Base-by-base conservation (phyloP, 2,888 invertebrate genomes). In the Eulithis prunata region DNA sequence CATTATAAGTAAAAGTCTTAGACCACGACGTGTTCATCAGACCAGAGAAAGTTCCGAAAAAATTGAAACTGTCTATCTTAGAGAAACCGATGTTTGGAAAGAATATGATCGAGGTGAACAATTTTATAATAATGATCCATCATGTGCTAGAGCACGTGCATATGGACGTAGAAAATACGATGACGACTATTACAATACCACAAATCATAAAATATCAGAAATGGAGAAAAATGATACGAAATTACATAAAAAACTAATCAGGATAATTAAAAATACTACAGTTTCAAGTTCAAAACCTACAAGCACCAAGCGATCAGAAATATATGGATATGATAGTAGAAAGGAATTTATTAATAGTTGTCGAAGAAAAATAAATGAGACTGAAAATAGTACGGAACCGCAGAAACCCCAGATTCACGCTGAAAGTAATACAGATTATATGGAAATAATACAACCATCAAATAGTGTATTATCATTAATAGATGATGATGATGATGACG, bases 201-300 rank as follows among this genome's bases (percentile, higher is more conserved):
- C 84, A 14, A 82, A 90, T 74, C 53, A 70, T 52, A 90, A 86
- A 80, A 89, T 92, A 62, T 64, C 67, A 32, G 75, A 85, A 70
- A 81, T 91, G 86, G 92, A 92, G 71, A 73, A 78, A 75, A 84
- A 91, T 75, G 92, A 92, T 69, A 57, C 46, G 41, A 76, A 69
- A 28, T 76, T 92, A 64, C 82, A 78, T 4, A 79, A 80, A n/a
- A 87, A 77, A 75, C 76, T 91, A 68, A 47, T 72, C 8, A 68
- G 41, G 54, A 7, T 69, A 14, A 67, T 69, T 0, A 64, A 69
- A 11, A 54, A 47, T n/a, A 45, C 51, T 43, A n/a, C 38, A 41
- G 12, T 7, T 45, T 11, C 28, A 57, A 32, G 41, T 58, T 57
- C 0, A 46, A 53, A 12, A 54, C 10, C 12, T 11, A 11, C 51